phyloP scores from a whole-genome alignment of 2,797 vertebrate genomes.

The Sparus aurata region DNA sequence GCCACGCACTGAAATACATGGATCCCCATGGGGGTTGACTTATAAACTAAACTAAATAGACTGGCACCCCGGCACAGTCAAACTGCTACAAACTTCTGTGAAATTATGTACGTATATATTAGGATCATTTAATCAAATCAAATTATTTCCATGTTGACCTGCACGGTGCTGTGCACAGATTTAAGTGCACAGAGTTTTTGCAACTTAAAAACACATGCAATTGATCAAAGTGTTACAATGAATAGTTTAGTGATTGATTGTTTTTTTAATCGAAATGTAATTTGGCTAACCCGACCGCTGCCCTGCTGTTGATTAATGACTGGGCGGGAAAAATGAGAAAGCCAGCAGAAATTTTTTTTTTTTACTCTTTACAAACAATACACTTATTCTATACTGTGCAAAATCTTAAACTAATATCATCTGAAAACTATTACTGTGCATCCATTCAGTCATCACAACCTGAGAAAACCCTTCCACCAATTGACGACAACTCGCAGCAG shows the following conservation, averaged over 20 bases:
- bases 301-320: constrained; percentile 40
- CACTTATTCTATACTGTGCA: constrained; percentile 20
- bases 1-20: too few species aligned
- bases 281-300: constrained; percentile 26
- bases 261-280: constrained; percentile 27
- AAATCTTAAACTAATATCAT: constrained; percentile 6
- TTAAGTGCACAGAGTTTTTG: not conserved
- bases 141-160: constrained; percentile 50
- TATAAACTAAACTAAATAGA: too few species aligned
- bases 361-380: constrained; percentile 2
- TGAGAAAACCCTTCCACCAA: constrained; percentile 13
- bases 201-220: constrained; percentile 9
- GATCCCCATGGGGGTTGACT: too few species aligned
- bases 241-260: constrained; percentile 14
- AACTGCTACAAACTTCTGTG: constrained; percentile 1
- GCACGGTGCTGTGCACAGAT: not conserved
- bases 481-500: constrained; percentile 14
- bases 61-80: too few species aligned
- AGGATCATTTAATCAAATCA: constrained; percentile 40
- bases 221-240: not conserved
- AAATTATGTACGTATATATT: constrained; percentile 13
- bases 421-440: constrained; percentile 37
- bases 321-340: constrained; percentile 11
- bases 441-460: constrained; percentile 12
- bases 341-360: constrained; percentile 26